phyloP scores from a whole-genome alignment of 2,888 invertebrate species.

The Athalia rosae region DNA sequence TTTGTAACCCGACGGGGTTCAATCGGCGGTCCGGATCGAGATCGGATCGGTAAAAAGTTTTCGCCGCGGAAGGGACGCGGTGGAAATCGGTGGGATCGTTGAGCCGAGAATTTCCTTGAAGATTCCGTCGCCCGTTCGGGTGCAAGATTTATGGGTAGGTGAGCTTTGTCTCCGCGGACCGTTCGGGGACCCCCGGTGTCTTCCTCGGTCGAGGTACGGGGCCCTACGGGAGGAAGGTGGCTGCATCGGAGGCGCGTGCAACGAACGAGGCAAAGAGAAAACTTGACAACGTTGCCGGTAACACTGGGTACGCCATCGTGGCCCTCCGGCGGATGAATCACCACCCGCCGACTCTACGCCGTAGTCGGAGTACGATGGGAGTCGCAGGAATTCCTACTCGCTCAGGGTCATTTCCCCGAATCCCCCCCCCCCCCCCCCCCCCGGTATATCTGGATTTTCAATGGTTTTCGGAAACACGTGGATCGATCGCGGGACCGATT shows the following conservation, averaged over 20 bases:
- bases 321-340: conserved; percentile 41
- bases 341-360: conserved; percentile 25
- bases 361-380: background rate
- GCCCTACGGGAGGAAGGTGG: conserved; percentile 30
- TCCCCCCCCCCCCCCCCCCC: too few relatives aligned
- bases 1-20: too few relatives aligned
- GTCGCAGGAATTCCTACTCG: conserved; percentile 17
- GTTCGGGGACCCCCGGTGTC: background rate
- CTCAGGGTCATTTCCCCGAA: background rate
- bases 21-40: background rate
- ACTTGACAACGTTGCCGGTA: conserved; percentile 44
- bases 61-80: too few relatives aligned
- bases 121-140: background rate
- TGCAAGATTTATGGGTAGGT: conserved; percentile 5
- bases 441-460: too few relatives aligned
- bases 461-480: too few relatives aligned
- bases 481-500: too few relatives aligned
- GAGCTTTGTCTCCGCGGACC: conserved; percentile 3
- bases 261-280: conserved; percentile 18
- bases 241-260: background rate
- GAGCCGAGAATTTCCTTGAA: background rate
- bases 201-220: background rate
- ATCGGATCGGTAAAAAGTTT: background rate
- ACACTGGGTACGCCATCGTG: conserved; percentile 12
- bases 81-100: background rate